Evolutionary conservation across 2,113 vertebrate species (phyloP).

Genomic region (Synchiropus splendidus): DNA sequence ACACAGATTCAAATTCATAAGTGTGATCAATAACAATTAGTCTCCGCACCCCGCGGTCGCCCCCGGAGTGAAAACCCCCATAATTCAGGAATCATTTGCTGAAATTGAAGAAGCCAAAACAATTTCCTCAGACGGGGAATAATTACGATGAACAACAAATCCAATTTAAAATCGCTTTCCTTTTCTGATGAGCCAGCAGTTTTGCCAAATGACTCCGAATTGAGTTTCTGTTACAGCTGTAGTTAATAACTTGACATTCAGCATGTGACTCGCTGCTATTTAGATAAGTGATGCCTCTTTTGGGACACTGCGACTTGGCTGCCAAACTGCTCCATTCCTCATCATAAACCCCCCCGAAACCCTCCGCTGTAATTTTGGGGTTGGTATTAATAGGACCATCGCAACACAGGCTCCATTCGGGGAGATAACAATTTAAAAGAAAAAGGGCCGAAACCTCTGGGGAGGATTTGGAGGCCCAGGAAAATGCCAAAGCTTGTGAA

Average conservation of each 20-base stretch:
- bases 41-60: no score
- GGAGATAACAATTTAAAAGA: slow-evolving; percentile 1
- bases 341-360: slow-evolving; percentile 49
- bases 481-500: slow-evolving; percentile 42
- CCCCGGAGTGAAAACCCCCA: not conserved
- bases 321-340: slow-evolving; percentile 59
- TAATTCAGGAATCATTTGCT: not conserved
- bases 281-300: slow-evolving; percentile 58
- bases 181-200: slow-evolving; percentile 38
- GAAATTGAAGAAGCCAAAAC: slow-evolving; percentile 16
- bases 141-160: slow-evolving; percentile 15
- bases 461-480: slow-evolving; percentile 18
- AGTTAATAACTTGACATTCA: slow-evolving; percentile 61
- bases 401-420: slow-evolving; percentile 4
- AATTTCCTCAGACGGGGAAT: slow-evolving; percentile 11
- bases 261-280: slow-evolving; percentile 32
- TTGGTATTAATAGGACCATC: slow-evolving; percentile 56
- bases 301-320: slow-evolving; percentile 34
- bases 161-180: slow-evolving; percentile 22
- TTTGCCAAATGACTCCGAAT: slow-evolving; percentile 50
- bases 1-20: no score
- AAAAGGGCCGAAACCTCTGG: slow-evolving; percentile 2
- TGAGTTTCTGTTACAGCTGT: slow-evolving; percentile 45
- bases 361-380: slow-evolving; percentile 34
- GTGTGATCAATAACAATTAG: no score